Evolutionary conservation across 35 echinoderm and acorn worm genomes (phyloP), one percentile per base, ranked within the genome.

Genomic region (Chiridota heheva): DNA sequence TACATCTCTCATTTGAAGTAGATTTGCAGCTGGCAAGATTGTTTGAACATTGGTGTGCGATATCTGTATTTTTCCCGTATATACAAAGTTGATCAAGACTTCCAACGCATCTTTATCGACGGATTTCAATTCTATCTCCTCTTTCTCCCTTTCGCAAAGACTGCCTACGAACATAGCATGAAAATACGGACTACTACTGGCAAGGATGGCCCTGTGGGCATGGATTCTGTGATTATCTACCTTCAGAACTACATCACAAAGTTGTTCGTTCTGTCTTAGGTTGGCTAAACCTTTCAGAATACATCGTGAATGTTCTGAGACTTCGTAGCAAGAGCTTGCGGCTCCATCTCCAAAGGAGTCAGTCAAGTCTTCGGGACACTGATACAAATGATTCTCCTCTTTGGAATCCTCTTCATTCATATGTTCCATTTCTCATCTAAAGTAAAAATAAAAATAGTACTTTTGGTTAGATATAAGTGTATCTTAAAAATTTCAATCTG

Each of bases 91-190:
- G 13, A 97, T 69, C 36, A 97, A 71, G 15, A 74, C 66, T 42
- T 87, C 74, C 1, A 97, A 47, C 12, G 89, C 89, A 28, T 70
- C 44, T 34, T 97, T 84, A 53, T 97, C 88, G 1, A 97, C 77
- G 0, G 89, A 91, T 85, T 97, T 91, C 36, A 97, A 31, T 53
- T 97, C 94, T 59, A 91, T 90, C 62, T 97, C 94, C 49, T 91
- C 84, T 57, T 91, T 87, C 25, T 88, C 73, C 34, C 70, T 87
- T 69, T 97, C 94, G 63, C 88, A 85, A 17, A 97, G 42, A 51
- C 71, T 91, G 18, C 94, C 94, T 15, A 84, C 90, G 56, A 97
- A 91, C 94, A 97, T 97, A 24, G 94, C 94, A 6, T 82, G 78
- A 45, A 97, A 97, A 41, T 97, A 97, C 0, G 89, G 94, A 57